phyloP scores from a whole-genome alignment of 2,888 invertebrate genomes.

The Rhingia rostrata region DNA sequence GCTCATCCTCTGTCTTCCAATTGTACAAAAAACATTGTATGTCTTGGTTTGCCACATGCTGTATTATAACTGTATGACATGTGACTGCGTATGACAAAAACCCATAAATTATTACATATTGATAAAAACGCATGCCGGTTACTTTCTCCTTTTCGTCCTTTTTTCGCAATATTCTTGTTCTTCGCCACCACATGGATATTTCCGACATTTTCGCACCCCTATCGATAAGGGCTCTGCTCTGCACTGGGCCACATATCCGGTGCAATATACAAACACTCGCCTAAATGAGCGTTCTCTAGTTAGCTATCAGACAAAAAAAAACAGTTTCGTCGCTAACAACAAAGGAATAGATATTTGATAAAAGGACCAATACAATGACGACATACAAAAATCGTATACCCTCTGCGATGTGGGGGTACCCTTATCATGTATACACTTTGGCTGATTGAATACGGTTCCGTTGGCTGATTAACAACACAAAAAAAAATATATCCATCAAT shows the following conservation, averaged over 20 bases:
- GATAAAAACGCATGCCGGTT: slow-evolving; percentile 70
- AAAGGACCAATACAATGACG: slow-evolving; percentile 66
- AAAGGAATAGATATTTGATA: slow-evolving; percentile 69
- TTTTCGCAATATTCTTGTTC: slow-evolving; percentile 38
- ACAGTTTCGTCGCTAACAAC: slow-evolving; percentile 58
- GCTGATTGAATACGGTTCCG: slow-evolving; percentile 73
- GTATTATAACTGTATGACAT: slow-evolving; percentile 61
- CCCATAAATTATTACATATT: slow-evolving; percentile 69
- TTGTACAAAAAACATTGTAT: slow-evolving; percentile 2
- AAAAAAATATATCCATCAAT: slow-evolving; percentile 72
- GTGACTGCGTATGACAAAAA: slow-evolving; percentile 47
- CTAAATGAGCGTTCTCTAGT: slow-evolving; percentile 62
- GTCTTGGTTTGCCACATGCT: slow-evolving; percentile 57
- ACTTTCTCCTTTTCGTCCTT: slow-evolving; percentile 41
- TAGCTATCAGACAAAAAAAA: slow-evolving; percentile 30
- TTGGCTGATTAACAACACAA: slow-evolving; percentile 58
- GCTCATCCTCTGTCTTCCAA: not conserved
- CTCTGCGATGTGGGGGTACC: slow-evolving; percentile 47
- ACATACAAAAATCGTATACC: slow-evolving; percentile 29
- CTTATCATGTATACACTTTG: slow-evolving; percentile 66
- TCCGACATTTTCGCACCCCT: slow-evolving; percentile 70
- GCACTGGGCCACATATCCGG: slow-evolving; percentile 37
- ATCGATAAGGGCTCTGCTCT: slow-evolving; percentile 48
- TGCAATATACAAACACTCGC: slow-evolving; percentile 46
- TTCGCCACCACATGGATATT: slow-evolving; percentile 45